Evolutionary conservation across 1,140 invertebrate species (phyloP), one percentile per base, ranked within the genome.

Genomic region (Theocolax elegans): DNA sequence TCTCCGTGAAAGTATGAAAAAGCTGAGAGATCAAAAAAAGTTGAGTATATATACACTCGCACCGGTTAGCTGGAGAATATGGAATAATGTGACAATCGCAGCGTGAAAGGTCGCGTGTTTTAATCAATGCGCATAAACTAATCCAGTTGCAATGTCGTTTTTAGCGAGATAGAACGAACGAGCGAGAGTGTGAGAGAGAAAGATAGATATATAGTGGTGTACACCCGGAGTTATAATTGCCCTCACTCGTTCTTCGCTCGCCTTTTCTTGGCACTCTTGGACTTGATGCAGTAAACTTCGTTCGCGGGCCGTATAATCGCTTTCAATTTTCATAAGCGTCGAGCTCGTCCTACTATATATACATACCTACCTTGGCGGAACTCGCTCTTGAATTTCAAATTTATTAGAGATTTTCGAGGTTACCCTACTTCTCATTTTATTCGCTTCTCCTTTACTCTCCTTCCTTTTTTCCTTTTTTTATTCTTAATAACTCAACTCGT

Each of bases 241-340:
- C n/a, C n/a, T n/a, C n/a, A n/a, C n/a, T n/a, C n/a, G n/a, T n/a
- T n/a, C n/a, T n/a, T n/a, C n/a, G n/a, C n/a, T n/a, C n/a, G n/a
- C n/a, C n/a, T 17, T 8, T 10, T 51, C 48, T 27, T 31, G 53
- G 53, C 13, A 54, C 53, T 35, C 29, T 27, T 51, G 44, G 44
- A 51, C 48, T 35, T 35, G 51, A 35, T 35, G 53, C 53, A 54
- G 53, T 17, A 54, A 54, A 54, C 53, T 54, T 54, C 27, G 15
- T 54, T 21, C 17, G 9, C 23, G 15, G 21, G 19, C 10, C 21
- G 53, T 31, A 54, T 54, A 54, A 54, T 54, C 53, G 29, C 53
- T 54, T 54, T 54, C 53, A n/a, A 54, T 54, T 54, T 54, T 54
- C 53, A 54, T 54, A 54, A 54, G 53, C 53, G 53, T 15, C 48